These are phyloP conservation scores for Colletes latitarsis DNA, from an alignment of 1,140 invertebrate species.

Conservation along the genomic window DNA sequence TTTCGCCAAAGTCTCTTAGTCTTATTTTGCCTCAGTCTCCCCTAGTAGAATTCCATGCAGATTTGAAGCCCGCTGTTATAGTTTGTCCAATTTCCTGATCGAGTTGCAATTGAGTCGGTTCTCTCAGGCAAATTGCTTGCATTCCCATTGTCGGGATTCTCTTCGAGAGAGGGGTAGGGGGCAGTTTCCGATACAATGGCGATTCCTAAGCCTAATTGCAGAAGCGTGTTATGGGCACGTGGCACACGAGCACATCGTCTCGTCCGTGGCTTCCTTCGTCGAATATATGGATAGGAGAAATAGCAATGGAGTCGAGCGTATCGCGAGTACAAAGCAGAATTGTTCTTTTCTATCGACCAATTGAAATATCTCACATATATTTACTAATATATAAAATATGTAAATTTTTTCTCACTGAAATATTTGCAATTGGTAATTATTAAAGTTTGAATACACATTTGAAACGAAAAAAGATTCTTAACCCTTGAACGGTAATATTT, in stretches of 20 bases:
- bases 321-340: neutral
- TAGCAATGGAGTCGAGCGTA: neutral
- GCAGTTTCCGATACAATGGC: conserved; percentile 20
- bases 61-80: neutral
- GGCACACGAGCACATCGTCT: conserved; percentile 15
- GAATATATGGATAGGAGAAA: neutral
- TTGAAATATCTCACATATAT: no score
- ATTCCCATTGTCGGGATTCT: conserved; percentile 44
- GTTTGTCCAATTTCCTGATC: conserved; percentile 21
- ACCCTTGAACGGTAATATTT: no score
- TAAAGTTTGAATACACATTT: no score
- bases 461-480: no score
- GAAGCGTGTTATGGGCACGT: conserved; percentile 35
- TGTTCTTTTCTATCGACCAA: no score
- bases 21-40: no score
- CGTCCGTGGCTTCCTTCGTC: neutral
- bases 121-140: conserved; percentile 27
- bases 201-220: conserved; percentile 45
- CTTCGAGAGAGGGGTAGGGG: conserved; percentile 4
- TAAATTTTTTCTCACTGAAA: no score
- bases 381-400: no score
- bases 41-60: neutral
- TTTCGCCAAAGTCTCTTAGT: no score
- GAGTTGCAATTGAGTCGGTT: conserved; percentile 28
- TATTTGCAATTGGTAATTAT: no score